Evolutionary conservation across 2,113 vertebrate genomes (phyloP).

Genomic region (Bothrops jararaca): DNA sequence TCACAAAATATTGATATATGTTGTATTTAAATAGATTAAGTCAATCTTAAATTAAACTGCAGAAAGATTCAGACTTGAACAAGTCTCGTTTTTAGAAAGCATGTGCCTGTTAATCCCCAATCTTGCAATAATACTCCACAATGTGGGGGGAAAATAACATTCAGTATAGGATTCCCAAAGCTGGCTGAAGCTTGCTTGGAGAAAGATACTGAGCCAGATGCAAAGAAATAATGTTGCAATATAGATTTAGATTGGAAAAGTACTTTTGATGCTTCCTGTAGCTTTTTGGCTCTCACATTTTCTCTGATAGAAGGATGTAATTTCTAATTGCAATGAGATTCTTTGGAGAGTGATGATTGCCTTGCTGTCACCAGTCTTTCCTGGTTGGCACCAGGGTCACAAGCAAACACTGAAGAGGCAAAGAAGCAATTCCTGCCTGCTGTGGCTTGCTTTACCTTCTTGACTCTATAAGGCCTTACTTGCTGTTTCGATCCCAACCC

Average conservation of each 20-base stretch:
- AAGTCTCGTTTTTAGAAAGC: neutral
- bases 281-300: slow-evolving; percentile 18
- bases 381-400: neutral
- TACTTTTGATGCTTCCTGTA: neutral
- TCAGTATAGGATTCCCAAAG: neutral
- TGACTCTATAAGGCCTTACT: slow-evolving; percentile 2
- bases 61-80: neutral
- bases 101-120: neutral
- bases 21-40: neutral
- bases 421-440: neutral
- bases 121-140: neutral
- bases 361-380: neutral
- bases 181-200: neutral
- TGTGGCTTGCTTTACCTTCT: neutral
- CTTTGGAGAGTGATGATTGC: neutral
- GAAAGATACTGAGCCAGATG: neutral
- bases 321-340: neutral
- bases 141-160: neutral
- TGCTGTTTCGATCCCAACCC: neutral
- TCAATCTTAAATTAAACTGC: neutral
- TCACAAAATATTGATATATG: neutral
- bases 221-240: neutral
- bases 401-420: rapidly evolving
- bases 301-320: neutral
- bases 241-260: neutral